phyloP scores from a whole-genome alignment of 2,113 vertebrate genomes.

The Cygnus atratus region DNA sequence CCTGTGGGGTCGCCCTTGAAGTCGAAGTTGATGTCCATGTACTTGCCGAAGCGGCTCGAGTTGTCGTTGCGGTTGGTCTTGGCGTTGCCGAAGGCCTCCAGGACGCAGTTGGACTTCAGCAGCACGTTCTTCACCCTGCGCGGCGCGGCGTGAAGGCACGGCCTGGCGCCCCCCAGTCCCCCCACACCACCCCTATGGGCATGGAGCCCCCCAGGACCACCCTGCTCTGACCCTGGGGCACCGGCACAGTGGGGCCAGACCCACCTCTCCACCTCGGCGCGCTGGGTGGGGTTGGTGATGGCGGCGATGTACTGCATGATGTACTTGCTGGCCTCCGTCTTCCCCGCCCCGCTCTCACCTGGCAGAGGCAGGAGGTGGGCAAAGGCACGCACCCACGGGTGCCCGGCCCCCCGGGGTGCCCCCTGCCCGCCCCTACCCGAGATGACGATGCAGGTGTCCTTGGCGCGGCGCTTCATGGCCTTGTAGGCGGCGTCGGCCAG shows the following conservation, averaged over 20 bases:
- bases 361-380: background rate
- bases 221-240: too few species aligned
- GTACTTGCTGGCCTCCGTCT: conserved; percentile 94
- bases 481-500: conserved; percentile 91
- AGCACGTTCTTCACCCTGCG: conserved; percentile 90
- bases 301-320: conserved; percentile 96
- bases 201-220: too few species aligned
- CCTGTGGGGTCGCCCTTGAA: conserved; percentile 93
- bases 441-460: conserved; percentile 95
- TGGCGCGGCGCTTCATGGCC: conserved; percentile 91
- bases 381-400: rapidly evolving
- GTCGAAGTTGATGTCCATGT: conserved; percentile 98
- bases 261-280: conserved; percentile 91
- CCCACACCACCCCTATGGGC: background rate
- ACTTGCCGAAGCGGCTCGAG: conserved; percentile 95
- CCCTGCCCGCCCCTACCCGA: conserved; percentile 50
- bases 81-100: conserved; percentile 94
- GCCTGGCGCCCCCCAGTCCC: too few species aligned
- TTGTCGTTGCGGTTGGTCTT: conserved; percentile 96
- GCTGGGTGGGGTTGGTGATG: conserved; percentile 90
- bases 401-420: too few species aligned
- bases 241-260: background rate
- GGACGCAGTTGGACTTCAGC: conserved; percentile 92
- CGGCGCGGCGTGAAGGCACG: too few species aligned
- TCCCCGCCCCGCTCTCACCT: conserved; percentile 93